phyloP scores from a whole-genome alignment of 2,888 invertebrate genomes.

The Spodoptera picta region DNA sequence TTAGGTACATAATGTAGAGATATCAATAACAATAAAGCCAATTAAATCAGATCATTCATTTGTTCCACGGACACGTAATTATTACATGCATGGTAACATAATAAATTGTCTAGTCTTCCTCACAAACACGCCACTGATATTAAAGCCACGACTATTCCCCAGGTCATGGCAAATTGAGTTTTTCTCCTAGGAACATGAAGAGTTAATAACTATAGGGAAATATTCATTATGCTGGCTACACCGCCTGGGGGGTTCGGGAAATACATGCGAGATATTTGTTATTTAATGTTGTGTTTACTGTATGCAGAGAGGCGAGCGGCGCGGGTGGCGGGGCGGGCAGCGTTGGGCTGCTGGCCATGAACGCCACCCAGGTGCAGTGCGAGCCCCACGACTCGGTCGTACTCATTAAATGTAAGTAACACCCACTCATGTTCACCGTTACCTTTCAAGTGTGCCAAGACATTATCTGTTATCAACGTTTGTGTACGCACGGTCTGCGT shows the following conservation, averaged over 20 bases:
- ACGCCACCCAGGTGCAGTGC: conserved; percentile 91
- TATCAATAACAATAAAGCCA: too few relatives aligned
- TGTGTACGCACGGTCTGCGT: conserved; percentile 12
- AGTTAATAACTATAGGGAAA: conserved; percentile 25
- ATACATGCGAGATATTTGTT: conserved; percentile 20
- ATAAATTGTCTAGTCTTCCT: too few relatives aligned
- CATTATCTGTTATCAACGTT: conserved; percentile 19
- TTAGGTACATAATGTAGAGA: too few relatives aligned
- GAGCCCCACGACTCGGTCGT: conserved; percentile 91
- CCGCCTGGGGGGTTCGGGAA: conserved; percentile 17
- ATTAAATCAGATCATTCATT: too few relatives aligned
- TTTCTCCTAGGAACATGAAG: conserved; percentile 36
- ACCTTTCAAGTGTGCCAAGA: conserved; percentile 15
- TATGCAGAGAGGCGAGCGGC: conserved; percentile 82
- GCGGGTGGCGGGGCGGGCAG: conserved; percentile 87
- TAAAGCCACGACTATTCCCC: not conserved
- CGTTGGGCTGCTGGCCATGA: conserved; percentile 88
- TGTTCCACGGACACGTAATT: too few relatives aligned
- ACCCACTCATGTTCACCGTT: conserved; percentile 51
- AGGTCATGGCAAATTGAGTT: conserved; percentile 35
- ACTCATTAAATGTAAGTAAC: conserved; percentile 92
- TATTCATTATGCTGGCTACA: conserved; percentile 6
- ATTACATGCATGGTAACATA: too few relatives aligned
- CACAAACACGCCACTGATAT: too few relatives aligned
- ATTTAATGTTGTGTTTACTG: conserved; percentile 36